Evolutionary conservation across 92 coral and sea anemone species (phyloP).

Genomic region (Micromussa lordhowensis): DNA sequence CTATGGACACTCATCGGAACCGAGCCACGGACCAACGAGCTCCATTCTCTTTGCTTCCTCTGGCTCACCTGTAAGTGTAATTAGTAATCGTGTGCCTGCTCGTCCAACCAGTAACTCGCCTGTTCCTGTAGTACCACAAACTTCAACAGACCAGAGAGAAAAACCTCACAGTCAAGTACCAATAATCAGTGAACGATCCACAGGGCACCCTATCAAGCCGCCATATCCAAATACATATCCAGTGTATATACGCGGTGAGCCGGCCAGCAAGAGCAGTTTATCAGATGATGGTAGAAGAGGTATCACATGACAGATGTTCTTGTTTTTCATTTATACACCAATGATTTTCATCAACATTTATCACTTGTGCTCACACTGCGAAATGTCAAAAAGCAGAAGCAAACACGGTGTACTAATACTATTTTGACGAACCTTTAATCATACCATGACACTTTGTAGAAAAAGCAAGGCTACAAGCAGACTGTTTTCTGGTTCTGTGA

Average conservation of each 20-base stretch:
- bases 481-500: background rate
- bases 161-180: constrained; percentile 8
- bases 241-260: constrained; percentile 2
- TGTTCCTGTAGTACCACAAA: constrained; percentile 27
- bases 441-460: background rate
- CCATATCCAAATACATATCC: background rate
- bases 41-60: constrained; percentile 31
- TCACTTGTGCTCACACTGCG: background rate
- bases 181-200: background rate
- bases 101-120: constrained; percentile 27
- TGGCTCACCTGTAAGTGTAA: background rate
- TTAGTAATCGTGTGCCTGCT: background rate
- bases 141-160: constrained; percentile 6
- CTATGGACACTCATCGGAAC: constrained; percentile 7
- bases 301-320: background rate
- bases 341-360: too few relatives aligned
- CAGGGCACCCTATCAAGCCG: constrained; percentile 6
- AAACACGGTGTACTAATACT: background rate
- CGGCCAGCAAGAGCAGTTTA: constrained; percentile 1
- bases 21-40: constrained; percentile 3
- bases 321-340: background rate
- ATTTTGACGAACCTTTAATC: background rate
- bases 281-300: background rate
- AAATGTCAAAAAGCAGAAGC: background rate
- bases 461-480: background rate